Conservation (phyloP, 2,888 invertebrate species). For the Uropetala carovei region DNA sequence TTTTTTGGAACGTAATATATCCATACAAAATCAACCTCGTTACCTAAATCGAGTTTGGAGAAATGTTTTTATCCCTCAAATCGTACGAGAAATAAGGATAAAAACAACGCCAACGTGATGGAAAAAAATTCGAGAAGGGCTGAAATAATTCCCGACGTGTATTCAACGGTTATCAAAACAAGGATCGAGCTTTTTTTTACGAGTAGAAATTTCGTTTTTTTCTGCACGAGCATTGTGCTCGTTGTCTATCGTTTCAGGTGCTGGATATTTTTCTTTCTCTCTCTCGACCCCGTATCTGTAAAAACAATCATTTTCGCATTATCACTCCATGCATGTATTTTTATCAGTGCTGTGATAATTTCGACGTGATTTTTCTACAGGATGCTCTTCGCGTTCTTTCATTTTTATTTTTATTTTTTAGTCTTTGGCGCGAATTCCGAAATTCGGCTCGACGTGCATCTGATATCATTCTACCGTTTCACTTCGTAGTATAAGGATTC, state of each 20-base stretch:
- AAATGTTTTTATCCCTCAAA: not conserved
- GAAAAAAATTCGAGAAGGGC: not conserved
- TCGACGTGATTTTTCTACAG: too few species aligned
- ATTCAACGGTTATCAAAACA: slow-evolving; percentile 26
- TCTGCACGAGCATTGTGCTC: not conserved
- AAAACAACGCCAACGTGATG: not conserved
- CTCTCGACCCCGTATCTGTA: too few species aligned
- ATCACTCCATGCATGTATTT: too few species aligned
- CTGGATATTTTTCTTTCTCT: not conserved
- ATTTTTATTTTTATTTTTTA: too few species aligned
- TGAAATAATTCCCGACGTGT: not conserved
- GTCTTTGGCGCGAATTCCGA: too few species aligned
- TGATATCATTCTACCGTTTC: too few species aligned
- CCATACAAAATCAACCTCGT: not conserved
- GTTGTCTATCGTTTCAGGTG: not conserved
- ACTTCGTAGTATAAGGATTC: too few species aligned
- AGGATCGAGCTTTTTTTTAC: not conserved
- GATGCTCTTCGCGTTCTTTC: too few species aligned
- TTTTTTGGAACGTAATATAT: not conserved
- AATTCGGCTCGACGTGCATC: too few species aligned
- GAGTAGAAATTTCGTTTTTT: not conserved
- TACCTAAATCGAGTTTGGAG: not conserved
- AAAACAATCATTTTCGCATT: too few species aligned
- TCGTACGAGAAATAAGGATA: not conserved
- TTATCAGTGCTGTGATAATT: too few species aligned